Base-by-base conservation (phyloP, 2,113 vertebrate species). In the Phrynosoma blainvillii region DNA sequence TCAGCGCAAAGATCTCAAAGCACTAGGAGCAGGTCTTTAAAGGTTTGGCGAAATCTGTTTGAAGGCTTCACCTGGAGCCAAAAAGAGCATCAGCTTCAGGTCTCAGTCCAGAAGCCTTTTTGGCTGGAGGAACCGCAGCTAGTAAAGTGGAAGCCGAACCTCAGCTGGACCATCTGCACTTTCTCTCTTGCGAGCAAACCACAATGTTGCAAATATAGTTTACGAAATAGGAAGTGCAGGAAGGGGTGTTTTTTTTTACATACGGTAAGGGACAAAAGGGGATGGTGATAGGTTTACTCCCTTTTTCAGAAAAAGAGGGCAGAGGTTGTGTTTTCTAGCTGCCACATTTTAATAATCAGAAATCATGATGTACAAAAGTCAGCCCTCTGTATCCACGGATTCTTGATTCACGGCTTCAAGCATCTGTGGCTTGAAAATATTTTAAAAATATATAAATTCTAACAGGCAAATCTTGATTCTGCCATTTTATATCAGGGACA, bases 221-320 rank as follows among this genome's bases (percentile, higher is more conserved):
- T 83, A 59, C 20, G 10, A 88, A 88, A 88, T 68, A 73, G 87
- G 87, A 88, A 88, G 59, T 40, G 12, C 20, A 32, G 74, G n/a
- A 59, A 78, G 80, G 80, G 82, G n/a, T n/a, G n/a, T n/a, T n/a
- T 1, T 7, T 52, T 71, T 14, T 65, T 71, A 76, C 56, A 32
- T 20, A 25, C 36, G 52, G 54, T 12, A 47, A 12, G 16, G 54
- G 54, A 79, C 66, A 12, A 56, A 42, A 40, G 40, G 1, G n/a
- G 30, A 10, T 9, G 4, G 30, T 14, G 40, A 66, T 18, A 47
- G 66, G 62, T 11, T 11, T 18, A 32, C 13, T 4, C 36, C 56
- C 7, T 62, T 81, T 59, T 65, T 20, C 42, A 5, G 36, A 65
- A 18, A n/a, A 74, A 12, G 42, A 40, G 13, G 84, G 20, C 40